Evolutionary conservation across 92 coral and sea anemone genomes (phyloP), one percentile per base, ranked within the genome.

Genomic region (Siderastrea siderea): DNA sequence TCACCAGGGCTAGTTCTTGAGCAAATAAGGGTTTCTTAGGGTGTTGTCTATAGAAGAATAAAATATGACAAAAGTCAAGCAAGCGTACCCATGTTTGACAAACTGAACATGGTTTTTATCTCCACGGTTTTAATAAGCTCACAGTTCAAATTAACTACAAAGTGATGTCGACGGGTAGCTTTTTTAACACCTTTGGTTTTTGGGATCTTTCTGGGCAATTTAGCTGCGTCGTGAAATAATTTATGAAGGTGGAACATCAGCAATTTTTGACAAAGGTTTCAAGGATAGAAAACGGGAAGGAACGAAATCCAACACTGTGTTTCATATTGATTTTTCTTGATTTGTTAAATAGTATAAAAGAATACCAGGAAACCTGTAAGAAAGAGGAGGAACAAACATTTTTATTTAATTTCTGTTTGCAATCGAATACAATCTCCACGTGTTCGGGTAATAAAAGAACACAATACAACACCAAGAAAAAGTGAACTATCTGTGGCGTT

Each of bases 101-200:
- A 84, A 84, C 49, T 60, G 80, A 73, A 74, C 47, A 19, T 60
- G 87, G 14, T 8, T 60, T 84, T 65, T 64, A 46, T 51, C 72
- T 16, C 17, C 47, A 64, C 60, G 12, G 19, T 64, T 84, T 74
- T 84, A 84, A 84, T 84, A 48, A 84, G 60, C 62, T 71, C 80
- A 52, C 73, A 73, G 73, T 71, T 48, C 76, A 84, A 84, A 74
- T 74, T 84, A 50, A 64, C 80, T 61, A 71, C 64, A 60, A 47
- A 71, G 55, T 71, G 7, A 19, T 80, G 71, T 82, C 86, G 68
- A 71, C 86, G 78, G 86, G 86, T 82, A 68, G 78, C 12, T 14
- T 84, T 84, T 84, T 73, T 81, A 73, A 74, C 73, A 70, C 77
- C 78, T 82, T 82, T 71, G 62, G 62, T 84, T 74, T 84, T 84